Base-by-base conservation (phyloP, 2,888 invertebrate species). In the Chrysolina haemoptera region DNA sequence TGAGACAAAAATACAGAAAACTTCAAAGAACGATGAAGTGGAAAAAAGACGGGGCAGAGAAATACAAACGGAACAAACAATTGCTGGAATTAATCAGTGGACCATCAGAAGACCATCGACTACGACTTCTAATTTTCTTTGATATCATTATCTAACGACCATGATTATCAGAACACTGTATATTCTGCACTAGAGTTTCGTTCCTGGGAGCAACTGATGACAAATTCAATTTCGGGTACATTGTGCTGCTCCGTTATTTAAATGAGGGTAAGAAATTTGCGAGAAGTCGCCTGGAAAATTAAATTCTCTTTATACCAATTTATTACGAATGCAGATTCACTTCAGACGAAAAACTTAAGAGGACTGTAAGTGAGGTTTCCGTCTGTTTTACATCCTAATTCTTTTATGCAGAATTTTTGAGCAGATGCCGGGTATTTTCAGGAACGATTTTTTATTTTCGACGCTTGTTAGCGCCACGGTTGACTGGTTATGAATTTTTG, bases 211-310 rank as follows among this genome's bases (percentile, higher is more conserved):
- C 48, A 74, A 55, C 50, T 70, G 62, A 62, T n/a, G 71, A 63
- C 48, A 70, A 75, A 70, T 75, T 75, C 70, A 73, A 76, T 77
- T 70, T 71, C 66, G 72, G 66, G 62, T 75, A 66, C 72, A 74
- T 40, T 74, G 71, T 62, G 43, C 63, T 76, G 77, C 76, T 77
- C 73, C 73, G 65, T 70, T 76, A 79, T 79, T 76, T 64, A 79
- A 76, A 79, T 76, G 71, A 68, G 55, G 68, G 72, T 77, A 71
- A 70, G 71, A 74, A 76, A 73, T 74, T 73, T 70, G 62, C 43
- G 70, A 59, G 68, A 74, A 76, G 71, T 75, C 75, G 63, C 55
- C 71, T 66, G 68, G 74, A 77, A 75, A 79, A 79, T 79, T 79
- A 73, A 76, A 76, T 68, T 73, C 55, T 68, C 71, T 70, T 76